Conservation (phyloP, 2,888 invertebrate species). For the Amphipoea lucens region DNA sequence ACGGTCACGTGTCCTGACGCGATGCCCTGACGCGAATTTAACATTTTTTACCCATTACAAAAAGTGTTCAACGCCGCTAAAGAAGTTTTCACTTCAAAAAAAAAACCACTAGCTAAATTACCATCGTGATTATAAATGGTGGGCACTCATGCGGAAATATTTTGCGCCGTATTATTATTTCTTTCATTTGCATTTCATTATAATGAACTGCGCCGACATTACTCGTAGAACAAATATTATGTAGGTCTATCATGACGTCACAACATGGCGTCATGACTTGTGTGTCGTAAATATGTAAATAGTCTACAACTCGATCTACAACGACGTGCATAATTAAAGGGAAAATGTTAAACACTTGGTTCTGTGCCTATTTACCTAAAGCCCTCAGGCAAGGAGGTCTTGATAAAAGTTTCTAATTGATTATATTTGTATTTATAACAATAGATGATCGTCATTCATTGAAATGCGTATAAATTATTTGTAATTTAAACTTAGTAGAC, state of each 20-base stretch:
- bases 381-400: no score
- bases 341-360: not conserved
- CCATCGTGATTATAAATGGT: not conserved
- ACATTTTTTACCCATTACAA: no score
- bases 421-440: not conserved
- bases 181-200: slow-evolving; percentile 41
- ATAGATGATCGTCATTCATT: not conserved
- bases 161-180: slow-evolving; percentile 1
- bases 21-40: no score
- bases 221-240: slow-evolving; percentile 39
- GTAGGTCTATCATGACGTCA: slow-evolving; percentile 47
- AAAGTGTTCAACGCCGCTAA: not conserved
- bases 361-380: slow-evolving; percentile 4
- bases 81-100: no score
- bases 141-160: not conserved
- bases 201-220: slow-evolving; percentile 45
- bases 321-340: slow-evolving; percentile 6
- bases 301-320: slow-evolving; percentile 19
- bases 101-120: not conserved
- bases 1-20: no score
- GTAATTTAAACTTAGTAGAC: not conserved
- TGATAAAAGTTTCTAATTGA: not conserved
- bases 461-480: not conserved
- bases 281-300: slow-evolving; percentile 52
- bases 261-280: slow-evolving; percentile 20